phyloP scores from a whole-genome alignment of 1,140 invertebrate species.

The Temnothorax curvispinosus region DNA sequence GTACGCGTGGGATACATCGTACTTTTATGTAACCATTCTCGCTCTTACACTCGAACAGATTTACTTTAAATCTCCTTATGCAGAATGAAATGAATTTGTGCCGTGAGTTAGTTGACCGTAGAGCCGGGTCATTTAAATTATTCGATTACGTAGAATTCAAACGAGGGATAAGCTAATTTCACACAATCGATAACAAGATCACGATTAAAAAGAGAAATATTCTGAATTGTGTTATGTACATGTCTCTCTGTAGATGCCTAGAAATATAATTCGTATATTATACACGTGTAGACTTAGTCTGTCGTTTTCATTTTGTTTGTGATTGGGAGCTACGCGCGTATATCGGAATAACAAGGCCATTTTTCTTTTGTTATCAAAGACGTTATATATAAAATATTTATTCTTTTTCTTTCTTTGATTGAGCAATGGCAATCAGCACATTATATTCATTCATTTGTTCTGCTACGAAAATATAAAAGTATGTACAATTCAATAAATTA shows the following conservation, averaged over 20 bases:
- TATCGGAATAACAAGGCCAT: conserved; percentile 81
- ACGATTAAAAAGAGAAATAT: conserved; percentile 3
- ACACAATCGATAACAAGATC: neutral
- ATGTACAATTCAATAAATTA: conserved; percentile 85
- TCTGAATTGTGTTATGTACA: conserved; percentile 37
- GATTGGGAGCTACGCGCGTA: conserved; percentile 62
- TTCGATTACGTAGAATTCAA: neutral
- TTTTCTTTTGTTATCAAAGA: conserved; percentile 79
- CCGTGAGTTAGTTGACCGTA: neutral
- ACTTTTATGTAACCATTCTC: conserved; percentile 8
- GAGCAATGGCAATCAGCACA: conserved; percentile 75
- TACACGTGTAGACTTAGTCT: conserved; percentile 39
- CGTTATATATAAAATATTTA: conserved; percentile 85
- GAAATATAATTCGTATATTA: conserved; percentile 47
- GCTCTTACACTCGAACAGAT: neutral
- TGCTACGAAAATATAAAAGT: conserved; percentile 83
- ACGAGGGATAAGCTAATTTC: conserved; percentile 10
- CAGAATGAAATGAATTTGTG: conserved; percentile 36
- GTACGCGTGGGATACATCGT: neutral
- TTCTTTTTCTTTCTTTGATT: conserved; percentile 78
- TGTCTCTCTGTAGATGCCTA: conserved; percentile 48
- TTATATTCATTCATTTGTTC: conserved; percentile 71
- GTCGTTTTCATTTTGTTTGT: conserved; percentile 7
- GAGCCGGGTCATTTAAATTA: neutral
- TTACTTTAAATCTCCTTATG: neutral